Evolutionary conservation across 2,797 vertebrate genomes (phyloP).

Genomic region (Chromobotia macracanthus): DNA sequence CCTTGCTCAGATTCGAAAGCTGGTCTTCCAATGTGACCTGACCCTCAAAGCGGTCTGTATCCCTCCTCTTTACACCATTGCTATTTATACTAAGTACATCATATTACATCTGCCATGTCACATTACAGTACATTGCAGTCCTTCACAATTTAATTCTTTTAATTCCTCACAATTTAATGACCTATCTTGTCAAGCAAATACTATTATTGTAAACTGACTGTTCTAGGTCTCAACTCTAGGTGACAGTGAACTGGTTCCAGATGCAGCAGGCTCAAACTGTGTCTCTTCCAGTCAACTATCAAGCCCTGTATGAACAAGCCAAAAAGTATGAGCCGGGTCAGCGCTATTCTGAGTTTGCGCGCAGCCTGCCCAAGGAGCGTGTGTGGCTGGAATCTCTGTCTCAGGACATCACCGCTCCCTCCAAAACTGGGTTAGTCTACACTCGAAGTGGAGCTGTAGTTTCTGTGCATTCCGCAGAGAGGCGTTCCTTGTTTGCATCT

Average conservation of each 20-base stretch:
- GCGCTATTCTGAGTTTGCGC: constrained; percentile 83
- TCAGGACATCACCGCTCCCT: constrained; percentile 52
- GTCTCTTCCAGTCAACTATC: constrained; percentile 79
- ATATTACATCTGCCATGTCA: too few relatives aligned
- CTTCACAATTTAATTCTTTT: too few relatives aligned
- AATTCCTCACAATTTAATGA: too few relatives aligned
- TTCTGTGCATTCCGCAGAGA: neutral
- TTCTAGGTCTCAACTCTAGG: constrained; percentile 63
- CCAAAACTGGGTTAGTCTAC: constrained; percentile 50
- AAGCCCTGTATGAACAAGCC: constrained; percentile 81
- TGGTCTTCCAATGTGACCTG: constrained; percentile 87
- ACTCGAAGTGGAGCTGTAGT: neutral
- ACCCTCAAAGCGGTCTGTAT: constrained; percentile 87
- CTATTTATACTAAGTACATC: neutral
- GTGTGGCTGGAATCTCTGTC: constrained; percentile 56
- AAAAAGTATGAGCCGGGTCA: constrained; percentile 87
- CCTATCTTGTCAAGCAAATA: neutral
- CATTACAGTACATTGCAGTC: too few relatives aligned
- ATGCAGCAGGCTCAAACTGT: constrained; percentile 81
- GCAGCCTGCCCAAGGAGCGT: constrained; percentile 79
- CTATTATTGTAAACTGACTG: neutral
- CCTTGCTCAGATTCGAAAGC: constrained; percentile 81
- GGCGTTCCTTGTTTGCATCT: constrained; percentile 43
- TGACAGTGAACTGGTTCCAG: constrained; percentile 87
- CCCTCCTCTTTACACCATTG: neutral